These are phyloP conservation scores for Pelecanoides urinatrix DNA, from an alignment of 2,113 vertebrate genomes.

Conservation along the genomic window DNA sequence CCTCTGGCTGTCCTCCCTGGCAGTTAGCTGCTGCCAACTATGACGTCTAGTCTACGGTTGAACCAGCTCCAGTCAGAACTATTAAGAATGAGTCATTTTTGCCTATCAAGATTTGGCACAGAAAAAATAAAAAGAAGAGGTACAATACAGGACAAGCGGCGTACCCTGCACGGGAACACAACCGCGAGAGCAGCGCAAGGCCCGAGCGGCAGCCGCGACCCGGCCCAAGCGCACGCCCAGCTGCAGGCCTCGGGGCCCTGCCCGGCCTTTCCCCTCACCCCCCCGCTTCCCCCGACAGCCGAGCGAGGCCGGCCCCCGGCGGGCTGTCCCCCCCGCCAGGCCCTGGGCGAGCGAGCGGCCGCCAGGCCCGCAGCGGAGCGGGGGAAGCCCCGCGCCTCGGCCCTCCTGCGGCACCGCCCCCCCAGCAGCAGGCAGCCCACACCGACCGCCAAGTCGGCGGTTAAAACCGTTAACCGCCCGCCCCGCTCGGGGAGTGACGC, in stretches of 20 bases:
- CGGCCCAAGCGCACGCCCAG: background rate
- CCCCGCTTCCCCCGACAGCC: background rate
- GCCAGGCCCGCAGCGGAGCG: too few species aligned
- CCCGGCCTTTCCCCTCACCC: background rate
- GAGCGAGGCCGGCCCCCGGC: too few species aligned
- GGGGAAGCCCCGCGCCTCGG: too few species aligned
- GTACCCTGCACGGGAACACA: fast-evolving
- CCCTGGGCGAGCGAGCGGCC: too few species aligned
- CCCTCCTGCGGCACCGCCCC: background rate
- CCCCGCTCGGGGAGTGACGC: background rate
- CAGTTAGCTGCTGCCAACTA: background rate
- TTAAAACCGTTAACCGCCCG: background rate
- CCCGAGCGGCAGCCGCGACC: too few species aligned
- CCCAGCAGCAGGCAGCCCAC: fast-evolving
- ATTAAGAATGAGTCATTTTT: background rate
- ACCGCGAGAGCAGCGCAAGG: fast-evolving
- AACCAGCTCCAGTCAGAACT: background rate
- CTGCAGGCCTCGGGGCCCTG: background rate
- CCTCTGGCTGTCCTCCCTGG: background rate
- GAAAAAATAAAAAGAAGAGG: fast-evolving
- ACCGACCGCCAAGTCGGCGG: fast-evolving
- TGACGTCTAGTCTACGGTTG: background rate
- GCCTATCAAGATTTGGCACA: background rate
- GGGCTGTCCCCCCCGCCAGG: too few species aligned
- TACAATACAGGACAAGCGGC: background rate